Evolutionary conservation across 2,113 vertebrate species (phyloP).

Genomic region (Micronycteris hirsuta): DNA sequence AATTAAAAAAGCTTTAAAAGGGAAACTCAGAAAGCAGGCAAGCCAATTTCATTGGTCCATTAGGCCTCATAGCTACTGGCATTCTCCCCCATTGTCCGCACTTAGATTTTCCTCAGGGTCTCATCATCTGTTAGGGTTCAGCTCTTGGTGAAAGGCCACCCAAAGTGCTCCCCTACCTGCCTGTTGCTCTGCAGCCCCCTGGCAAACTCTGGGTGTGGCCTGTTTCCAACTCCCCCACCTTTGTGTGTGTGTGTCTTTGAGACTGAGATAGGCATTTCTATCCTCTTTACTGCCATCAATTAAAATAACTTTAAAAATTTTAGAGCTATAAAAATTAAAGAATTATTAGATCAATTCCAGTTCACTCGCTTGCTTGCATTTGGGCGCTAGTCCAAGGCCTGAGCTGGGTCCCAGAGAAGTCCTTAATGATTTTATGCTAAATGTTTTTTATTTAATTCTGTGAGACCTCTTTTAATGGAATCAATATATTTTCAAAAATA

Average conservation of each 20-base stretch:
- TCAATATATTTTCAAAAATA: background rate
- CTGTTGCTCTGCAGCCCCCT: background rate
- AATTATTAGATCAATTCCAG: background rate
- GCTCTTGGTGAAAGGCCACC: background rate
- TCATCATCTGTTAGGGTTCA: background rate
- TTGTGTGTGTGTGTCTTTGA: background rate
- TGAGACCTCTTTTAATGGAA: background rate
- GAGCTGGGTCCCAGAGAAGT: background rate
- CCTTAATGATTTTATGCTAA: background rate
- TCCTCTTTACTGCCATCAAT: background rate
- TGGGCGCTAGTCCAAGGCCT: background rate
- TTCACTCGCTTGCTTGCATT: background rate
- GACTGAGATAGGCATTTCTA: background rate
- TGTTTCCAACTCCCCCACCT: background rate
- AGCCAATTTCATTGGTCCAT: conserved; percentile 34
- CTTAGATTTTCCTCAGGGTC: background rate
- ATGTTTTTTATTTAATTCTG: background rate
- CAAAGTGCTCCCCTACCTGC: background rate
- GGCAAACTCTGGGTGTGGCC: background rate
- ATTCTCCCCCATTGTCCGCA: background rate
- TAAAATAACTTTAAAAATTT: background rate
- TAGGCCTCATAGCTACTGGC: conserved; percentile 45
- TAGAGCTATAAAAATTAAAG: background rate
- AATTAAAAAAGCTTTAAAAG: background rate
- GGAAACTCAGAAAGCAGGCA: background rate